phyloP scores from a whole-genome alignment of 2,888 invertebrate species.

The Phaedon cochleariae region DNA sequence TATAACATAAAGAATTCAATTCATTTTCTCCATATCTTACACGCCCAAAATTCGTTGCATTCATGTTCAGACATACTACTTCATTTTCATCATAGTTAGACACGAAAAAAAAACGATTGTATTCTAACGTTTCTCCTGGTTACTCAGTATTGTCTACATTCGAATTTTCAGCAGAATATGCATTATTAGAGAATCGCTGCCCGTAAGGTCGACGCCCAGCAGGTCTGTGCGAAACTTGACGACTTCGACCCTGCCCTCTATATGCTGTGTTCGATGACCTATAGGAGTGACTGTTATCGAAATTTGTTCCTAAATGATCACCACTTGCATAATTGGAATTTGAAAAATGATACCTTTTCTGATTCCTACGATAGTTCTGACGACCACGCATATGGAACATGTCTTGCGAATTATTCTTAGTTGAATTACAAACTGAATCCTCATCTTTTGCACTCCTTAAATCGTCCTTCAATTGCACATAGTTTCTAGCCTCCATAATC shows the following conservation, averaged over 20 bases:
- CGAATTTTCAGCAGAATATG: constrained; percentile 6
- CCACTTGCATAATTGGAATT: neutral
- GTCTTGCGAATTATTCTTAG: neutral
- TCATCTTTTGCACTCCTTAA: neutral
- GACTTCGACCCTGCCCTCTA: neutral
- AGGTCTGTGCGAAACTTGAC: neutral
- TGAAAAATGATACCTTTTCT: neutral
- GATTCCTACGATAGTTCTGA: neutral
- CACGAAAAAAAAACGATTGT: neutral
- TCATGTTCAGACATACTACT: too few relatives aligned
- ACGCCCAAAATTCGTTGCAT: too few relatives aligned
- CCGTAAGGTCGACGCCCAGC: neutral
- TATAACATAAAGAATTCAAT: too few relatives aligned
- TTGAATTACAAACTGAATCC: neutral
- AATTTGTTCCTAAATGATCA: neutral
- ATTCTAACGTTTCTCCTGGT: neutral
- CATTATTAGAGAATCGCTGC: neutral
- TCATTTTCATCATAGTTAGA: constrained; percentile 20
- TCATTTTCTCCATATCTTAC: too few relatives aligned
- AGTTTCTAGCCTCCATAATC: constrained; percentile 27
- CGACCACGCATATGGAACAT: neutral
- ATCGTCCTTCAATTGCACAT: constrained; percentile 21
- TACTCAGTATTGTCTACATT: neutral
- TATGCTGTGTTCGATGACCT: neutral
- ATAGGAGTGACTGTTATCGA: neutral